Evolutionary conservation across 2,888 invertebrate species (phyloP).

Genomic region (Tipula vernalis): DNA sequence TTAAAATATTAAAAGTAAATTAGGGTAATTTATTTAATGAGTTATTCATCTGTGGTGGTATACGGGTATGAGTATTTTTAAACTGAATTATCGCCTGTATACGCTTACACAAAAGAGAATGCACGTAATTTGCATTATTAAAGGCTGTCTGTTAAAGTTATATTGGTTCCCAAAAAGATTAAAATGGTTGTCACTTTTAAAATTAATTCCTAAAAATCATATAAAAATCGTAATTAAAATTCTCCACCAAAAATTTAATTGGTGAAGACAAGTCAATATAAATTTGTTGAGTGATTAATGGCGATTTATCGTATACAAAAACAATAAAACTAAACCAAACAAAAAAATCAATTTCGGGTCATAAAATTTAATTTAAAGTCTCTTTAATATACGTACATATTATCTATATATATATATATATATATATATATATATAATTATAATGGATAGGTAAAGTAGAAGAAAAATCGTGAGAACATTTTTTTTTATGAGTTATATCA

Average conservation of each 20-base stretch:
- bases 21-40: background rate
- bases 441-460: background rate
- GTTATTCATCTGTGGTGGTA: background rate
- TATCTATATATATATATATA: no score
- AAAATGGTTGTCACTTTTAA: background rate
- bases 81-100: background rate
- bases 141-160: no score
- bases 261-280: background rate
- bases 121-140: background rate
- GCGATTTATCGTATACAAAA: background rate
- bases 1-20: background rate
- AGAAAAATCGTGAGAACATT: background rate
- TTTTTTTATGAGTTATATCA: background rate
- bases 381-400: background rate
- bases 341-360: background rate
- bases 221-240: background rate
- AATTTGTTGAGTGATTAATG: background rate
- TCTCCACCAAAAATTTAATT: background rate
- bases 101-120: background rate
- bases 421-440: background rate
- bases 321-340: background rate
- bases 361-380: background rate
- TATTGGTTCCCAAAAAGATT: background rate
- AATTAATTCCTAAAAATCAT: background rate
- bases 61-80: background rate